Evolutionary conservation across 2,113 vertebrate genomes (phyloP), one percentile per base, ranked within the genome.

Genomic region (Aptenodytes patagonicus): DNA sequence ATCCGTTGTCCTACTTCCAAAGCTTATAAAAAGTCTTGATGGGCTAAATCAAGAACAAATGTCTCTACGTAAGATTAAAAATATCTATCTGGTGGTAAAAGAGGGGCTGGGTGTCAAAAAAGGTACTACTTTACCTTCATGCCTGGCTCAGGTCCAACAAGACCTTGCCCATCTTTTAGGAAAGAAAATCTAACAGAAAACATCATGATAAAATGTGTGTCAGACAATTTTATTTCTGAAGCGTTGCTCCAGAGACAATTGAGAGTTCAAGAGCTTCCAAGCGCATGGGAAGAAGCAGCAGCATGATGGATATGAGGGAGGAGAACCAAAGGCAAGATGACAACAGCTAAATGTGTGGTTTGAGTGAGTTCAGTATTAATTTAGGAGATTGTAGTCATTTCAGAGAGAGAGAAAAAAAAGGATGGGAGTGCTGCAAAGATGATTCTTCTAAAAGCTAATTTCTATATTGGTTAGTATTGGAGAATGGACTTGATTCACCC

Each of bases 331-430:
- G 46, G 69, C 57, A 83, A 73, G 82, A 90, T 54, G 22, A 31
- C 55, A 94, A 68, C 60, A 84, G 68, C 61, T 93, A 93, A 90
- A 95, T 91, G 72, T 75, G 86, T 93, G 89, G 83, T 95, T 93
- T 97, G 72, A 84, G 69, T 19, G 52, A 93, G 83, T 89, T 95
- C 91, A 87, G 36, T 75, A 64, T 79, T 92, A 87, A 91, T 91
- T 93, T 93, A 95, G 81, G 87, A 94, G 66, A 36, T 8, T 92
- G 91, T 92, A 83, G 83, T 95, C 57, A 66, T 75, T 87, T 87
- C 89, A 96, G 92, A 93, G 66, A 70, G 71, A 91, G 38, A 64
- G 55, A 72, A 20, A 91, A 57, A 72, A 87, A 57, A 92, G 32
- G 34, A 29, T 61, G 36, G 57, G 47, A 95, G 62, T 76, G 58